A percentile compares a stretch with the other conserved stretches of the same genome.
Conservation (phyloP, 1,140 invertebrate genomes). For the Caenorhabditis latens region DNA sequence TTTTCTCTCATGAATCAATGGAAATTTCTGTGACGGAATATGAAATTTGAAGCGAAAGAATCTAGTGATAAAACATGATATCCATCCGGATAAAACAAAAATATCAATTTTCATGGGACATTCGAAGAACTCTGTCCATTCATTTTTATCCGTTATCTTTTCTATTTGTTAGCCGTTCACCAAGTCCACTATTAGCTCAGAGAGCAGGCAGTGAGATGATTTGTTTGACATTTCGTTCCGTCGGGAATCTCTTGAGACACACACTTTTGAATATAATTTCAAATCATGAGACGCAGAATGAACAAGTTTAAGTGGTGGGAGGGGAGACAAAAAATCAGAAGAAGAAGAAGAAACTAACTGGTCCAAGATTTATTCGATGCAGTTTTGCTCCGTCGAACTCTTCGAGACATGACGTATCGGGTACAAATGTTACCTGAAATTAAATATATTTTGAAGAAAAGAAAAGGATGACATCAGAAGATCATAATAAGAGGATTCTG, state of each 20-base stretch:
- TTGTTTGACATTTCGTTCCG: constrained; percentile 48
- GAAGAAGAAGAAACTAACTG: constrained; percentile 14
- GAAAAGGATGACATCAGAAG: neutral
- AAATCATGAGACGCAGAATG: constrained; percentile 22
- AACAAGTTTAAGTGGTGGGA: neutral
- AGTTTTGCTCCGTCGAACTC: constrained; percentile 49
- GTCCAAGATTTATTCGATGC: constrained; percentile 48
- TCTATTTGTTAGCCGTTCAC: constrained; percentile 40
- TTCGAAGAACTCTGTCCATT: constrained; percentile 8
- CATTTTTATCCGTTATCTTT: constrained; percentile 16
- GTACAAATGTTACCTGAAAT: constrained; percentile 45
- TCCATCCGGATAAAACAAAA: constrained; percentile 30
- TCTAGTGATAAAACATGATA: constrained; percentile 4
- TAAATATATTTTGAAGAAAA: neutral
- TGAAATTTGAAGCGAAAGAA: neutral
- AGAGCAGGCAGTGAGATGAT: neutral
- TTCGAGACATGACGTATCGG: constrained; percentile 35
- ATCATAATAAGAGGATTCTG: neutral
- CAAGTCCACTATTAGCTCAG: neutral
- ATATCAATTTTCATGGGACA: constrained; percentile 42
- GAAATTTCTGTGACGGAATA: neutral
- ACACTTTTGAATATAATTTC: neutral
- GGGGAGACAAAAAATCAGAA: neutral
- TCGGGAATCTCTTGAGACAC: constrained; percentile 40
- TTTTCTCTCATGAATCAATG: neutral